phyloP scores from a whole-genome alignment of 1,140 invertebrate species.

The Teleopsis dalmanni region DNA sequence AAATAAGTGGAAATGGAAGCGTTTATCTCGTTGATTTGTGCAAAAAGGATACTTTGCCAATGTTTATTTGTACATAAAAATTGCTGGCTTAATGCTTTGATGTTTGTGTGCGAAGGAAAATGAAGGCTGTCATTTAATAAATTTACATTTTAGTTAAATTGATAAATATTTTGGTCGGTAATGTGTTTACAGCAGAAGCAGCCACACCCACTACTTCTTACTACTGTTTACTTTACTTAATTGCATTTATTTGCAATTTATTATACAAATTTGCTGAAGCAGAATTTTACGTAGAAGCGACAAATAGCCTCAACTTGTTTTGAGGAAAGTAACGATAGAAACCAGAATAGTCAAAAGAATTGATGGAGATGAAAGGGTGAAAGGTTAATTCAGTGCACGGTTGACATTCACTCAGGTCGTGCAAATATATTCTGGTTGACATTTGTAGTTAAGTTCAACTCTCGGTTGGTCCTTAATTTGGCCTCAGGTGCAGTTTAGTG shows the following conservation, averaged over 20 bases:
- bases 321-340: too few species aligned
- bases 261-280: conserved; percentile 8
- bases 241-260: conserved; percentile 11
- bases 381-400: not conserved
- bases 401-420: conserved; percentile 9
- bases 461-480: not conserved
- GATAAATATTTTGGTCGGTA: conserved; percentile 2
- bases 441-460: not conserved
- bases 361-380: not conserved
- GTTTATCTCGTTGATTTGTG: too few species aligned
- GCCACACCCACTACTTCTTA: too few species aligned
- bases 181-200: conserved; percentile 3
- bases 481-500: conserved; percentile 8
- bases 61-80: too few species aligned
- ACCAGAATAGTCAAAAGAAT: not conserved
- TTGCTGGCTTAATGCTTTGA: too few species aligned
- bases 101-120: too few species aligned
- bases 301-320: too few species aligned
- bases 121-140: conserved; percentile 6
- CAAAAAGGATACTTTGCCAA: too few species aligned
- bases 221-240: conserved; percentile 9
- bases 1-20: too few species aligned
- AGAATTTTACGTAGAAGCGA: conserved; percentile 1
- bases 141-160: conserved; percentile 9
- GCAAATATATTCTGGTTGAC: conserved; percentile 2